Evolutionary conservation across 2,113 vertebrate species (phyloP), one percentile per base, ranked within the genome.

Genomic region (Thunnus thynnus): DNA sequence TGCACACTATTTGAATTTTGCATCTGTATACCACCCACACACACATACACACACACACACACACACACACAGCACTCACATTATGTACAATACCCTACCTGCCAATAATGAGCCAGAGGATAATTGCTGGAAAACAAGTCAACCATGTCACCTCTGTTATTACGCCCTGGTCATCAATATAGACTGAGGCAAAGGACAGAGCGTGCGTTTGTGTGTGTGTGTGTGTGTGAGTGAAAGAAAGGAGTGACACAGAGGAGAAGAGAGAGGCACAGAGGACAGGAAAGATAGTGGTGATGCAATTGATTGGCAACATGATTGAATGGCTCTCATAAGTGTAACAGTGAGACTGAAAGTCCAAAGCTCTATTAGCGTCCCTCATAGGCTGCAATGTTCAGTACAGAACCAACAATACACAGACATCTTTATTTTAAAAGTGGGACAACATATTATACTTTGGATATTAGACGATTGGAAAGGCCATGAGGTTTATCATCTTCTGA

Each of bases 81-180:
- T 16, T 50, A n/a, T 56, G 30, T 62, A 71, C 13, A 68, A 55
- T 64, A 22, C 10, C 20, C 44, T 64, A 50, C 78, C 56, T 88
- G 76, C 72, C 75, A 79, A 85, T 89, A 85, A 82, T 80, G 66
- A 82, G 62, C 54, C n/a, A 32, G 2, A 67, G 52, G 56, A 86
- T 86, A 89, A 91, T 78, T 87, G 72, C 66, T 72, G 61, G 63
- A 66, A 30, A 65, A 66, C 61, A 66, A 86, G 60, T 81, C 85
- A 86, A 72, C 72, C 78, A 76, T 80, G 85, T 88, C 83, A 80
- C 62, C 70, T 82, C 66, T 74, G 72, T 86, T 82, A 76, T 84
- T 86, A 86, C 11, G n/a, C 44, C 25, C 36, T 13, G 64, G 80
- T 75, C 77, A 76, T 88, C 82, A 75, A 82, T 83, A 83, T 60